Evolutionary conservation across 1,140 invertebrate genomes (phyloP), one percentile per base, ranked within the genome.

Genomic region (Musca vetustissima): DNA sequence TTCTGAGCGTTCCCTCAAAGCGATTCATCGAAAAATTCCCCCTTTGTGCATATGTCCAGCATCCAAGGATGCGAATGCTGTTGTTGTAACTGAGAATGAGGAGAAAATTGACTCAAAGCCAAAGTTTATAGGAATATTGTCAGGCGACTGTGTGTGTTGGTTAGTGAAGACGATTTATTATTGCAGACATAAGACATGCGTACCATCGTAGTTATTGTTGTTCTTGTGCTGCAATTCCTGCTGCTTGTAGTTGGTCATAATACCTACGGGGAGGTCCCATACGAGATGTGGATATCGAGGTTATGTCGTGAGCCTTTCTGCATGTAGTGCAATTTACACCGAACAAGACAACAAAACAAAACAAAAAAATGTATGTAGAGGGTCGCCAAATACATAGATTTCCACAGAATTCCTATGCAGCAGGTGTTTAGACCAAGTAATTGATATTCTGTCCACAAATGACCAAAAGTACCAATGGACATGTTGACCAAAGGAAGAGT

Each of bases 401-500:
- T 53, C 19, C 32, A n/a, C 17, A 28, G 48, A 77, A 80, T 80
- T 80, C 78, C 78, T 73, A 78, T 80, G 78, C 73, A 78, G 78
- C 78, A 80, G 78, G 78, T 80, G 78, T 80, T 80, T 80, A 80
- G 78, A 76, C 78, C 76, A 80, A 80, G 78, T 80, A 80, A 80
- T 80, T 80, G 78, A 80, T 80, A 80, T 80, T 80, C 78, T 75
- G 77, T 76, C 78, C 78, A 79, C 76, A 79, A 75, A 75, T 75
- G 72, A 65, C 68, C 43, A 50, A 66, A 69, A 64, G 61, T 52
- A 65, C 61, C 32, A 59, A 17, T 53, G 66, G n/a, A 17, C 36
- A 55, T 24, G 47, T 61, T 8, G 47, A 53, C 57, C 52, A 48
- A 69, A 69, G 25, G 65, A 66, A 64, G 57, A 53, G 19, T 52